Conservation (phyloP, 2,113 vertebrate species). For the Gopherus flavomarginatus region DNA sequence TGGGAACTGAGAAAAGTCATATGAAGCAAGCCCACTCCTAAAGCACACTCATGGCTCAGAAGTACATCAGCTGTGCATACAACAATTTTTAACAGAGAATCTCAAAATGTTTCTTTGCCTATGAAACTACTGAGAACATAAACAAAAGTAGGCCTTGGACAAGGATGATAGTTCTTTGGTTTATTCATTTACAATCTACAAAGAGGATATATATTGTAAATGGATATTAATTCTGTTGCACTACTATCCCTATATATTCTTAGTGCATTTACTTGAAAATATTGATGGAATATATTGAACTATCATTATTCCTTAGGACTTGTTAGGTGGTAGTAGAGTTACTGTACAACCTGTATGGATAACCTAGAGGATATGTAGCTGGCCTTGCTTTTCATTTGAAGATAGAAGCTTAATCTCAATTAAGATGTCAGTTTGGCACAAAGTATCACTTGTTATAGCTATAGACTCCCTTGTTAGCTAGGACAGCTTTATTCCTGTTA, state of each 20-base stretch:
- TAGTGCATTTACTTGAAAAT: conserved; percentile 6
- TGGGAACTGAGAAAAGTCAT: background rate
- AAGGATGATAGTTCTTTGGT: background rate
- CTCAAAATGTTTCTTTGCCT: conserved; percentile 34
- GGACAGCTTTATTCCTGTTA: background rate
- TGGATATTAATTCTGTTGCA: conserved; percentile 1
- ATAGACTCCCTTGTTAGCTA: background rate
- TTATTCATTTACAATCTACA: background rate
- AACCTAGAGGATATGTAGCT: background rate
- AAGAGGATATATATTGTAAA: background rate
- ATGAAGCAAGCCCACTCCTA: background rate
- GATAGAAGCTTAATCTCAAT: background rate
- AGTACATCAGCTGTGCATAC: background rate
- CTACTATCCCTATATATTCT: background rate
- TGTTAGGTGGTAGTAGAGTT: background rate
- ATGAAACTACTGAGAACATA: conserved; percentile 21
- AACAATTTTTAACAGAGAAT: background rate
- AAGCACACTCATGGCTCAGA: background rate
- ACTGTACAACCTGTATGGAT: background rate
- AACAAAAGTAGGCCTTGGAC: conserved; percentile 24
- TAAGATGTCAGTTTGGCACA: background rate
- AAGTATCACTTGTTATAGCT: background rate
- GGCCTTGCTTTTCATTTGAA: background rate
- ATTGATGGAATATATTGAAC: background rate
- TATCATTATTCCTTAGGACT: background rate